phyloP scores from a whole-genome alignment of 2,113 vertebrate species.

The Echinops telfairi region DNA sequence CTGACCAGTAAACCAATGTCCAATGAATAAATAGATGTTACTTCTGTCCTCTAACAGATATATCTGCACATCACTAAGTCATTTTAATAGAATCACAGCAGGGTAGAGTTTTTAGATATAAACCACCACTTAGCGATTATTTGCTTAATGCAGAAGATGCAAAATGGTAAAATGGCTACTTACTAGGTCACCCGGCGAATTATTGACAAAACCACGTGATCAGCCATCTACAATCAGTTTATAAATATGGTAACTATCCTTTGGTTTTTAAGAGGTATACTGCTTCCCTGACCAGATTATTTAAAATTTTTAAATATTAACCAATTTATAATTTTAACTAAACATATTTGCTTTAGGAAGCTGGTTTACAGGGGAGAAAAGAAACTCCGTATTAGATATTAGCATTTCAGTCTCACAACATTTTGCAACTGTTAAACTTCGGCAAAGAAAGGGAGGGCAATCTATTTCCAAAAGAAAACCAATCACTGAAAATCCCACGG shows the following conservation, averaged over 20 bases:
- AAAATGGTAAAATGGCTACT: conserved; percentile 34
- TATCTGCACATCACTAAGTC: not conserved
- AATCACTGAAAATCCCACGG: not conserved
- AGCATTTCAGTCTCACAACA: not conserved
- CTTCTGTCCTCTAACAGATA: not conserved
- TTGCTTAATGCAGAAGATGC: conserved; percentile 14
- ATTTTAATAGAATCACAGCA: not conserved
- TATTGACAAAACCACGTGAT: not conserved
- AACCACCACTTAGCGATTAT: not conserved
- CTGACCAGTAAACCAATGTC: not conserved
- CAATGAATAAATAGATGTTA: not conserved
- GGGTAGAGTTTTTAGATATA: conserved; percentile 19
- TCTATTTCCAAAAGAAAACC: not conserved
- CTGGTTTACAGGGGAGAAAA: not conserved
- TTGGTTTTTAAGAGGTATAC: not conserved
- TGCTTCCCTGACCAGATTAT: not conserved
- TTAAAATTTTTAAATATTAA: conserved; percentile 49
- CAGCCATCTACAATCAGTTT: not conserved
- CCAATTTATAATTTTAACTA: conserved; percentile 1
- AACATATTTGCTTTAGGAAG: conserved; percentile 39
- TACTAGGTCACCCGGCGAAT: conserved; percentile 35
- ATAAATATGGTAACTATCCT: not conserved
- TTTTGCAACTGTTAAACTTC: not conserved
- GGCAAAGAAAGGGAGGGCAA: not conserved
- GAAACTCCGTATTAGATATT: conserved; percentile 13